A percentile compares a stretch with the other conserved stretches of the same genome.
These are phyloP conservation scores for Microctenopoma stevenorrisi DNA, from an alignment of 2,797 vertebrate genomes.

Conservation along the genomic window DNA sequence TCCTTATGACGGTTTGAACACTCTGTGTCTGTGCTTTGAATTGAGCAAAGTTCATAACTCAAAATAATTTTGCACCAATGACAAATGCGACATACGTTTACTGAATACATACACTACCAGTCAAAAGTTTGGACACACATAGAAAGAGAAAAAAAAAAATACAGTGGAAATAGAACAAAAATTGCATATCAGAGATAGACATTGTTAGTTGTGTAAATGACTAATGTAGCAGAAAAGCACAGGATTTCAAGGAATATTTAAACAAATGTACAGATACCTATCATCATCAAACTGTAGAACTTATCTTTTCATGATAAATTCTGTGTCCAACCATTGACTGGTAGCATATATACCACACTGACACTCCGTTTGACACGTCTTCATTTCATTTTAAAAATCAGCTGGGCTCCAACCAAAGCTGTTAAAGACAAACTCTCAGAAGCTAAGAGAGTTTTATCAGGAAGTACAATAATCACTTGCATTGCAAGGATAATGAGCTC, in stretches of 20 bases:
- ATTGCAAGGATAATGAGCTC: constrained; percentile 77
- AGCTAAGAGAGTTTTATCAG: constrained; percentile 58
- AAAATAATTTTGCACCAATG: constrained; percentile 23
- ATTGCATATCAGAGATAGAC: too few relatives aligned
- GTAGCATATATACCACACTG: neutral
- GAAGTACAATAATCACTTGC: constrained; percentile 67
- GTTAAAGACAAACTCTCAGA: constrained; percentile 48
- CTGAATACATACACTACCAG: neutral
- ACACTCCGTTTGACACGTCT: constrained; percentile 54
- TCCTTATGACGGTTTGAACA: neutral
- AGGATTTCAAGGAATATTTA: too few relatives aligned
- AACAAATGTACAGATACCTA: too few relatives aligned
- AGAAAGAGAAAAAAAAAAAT: too few relatives aligned
- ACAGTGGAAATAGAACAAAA: too few relatives aligned
- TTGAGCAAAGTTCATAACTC: neutral
- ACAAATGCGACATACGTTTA: constrained; percentile 34
- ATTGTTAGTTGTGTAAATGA: too few relatives aligned
- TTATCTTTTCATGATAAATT: too few relatives aligned
- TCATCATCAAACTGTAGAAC: too few relatives aligned
- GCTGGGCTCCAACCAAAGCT: constrained; percentile 69
- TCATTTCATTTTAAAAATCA: constrained; percentile 73
- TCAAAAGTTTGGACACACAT: too few relatives aligned
- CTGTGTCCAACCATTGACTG: too few relatives aligned
- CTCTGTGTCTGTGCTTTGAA: neutral
- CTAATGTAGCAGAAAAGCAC: too few relatives aligned